phyloP scores from a whole-genome alignment of 2,888 invertebrate genomes.

The Slavum lentiscoides region DNA sequence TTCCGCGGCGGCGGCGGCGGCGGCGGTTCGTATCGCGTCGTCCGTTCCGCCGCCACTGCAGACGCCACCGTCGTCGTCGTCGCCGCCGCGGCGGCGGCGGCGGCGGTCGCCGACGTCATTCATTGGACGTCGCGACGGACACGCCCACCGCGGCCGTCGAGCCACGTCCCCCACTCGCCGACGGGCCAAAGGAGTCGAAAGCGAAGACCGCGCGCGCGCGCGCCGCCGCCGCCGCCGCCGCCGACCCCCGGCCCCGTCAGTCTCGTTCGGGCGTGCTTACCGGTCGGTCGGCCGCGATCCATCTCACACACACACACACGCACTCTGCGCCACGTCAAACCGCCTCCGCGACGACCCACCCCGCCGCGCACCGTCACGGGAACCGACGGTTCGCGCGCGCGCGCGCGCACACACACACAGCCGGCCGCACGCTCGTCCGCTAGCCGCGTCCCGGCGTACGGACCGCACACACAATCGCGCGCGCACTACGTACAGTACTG shows the following conservation, averaged over 20 bases:
- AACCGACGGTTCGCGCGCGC: no score
- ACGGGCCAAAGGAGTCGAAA: no score
- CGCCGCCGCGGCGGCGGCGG: not conserved
- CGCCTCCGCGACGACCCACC: not conserved
- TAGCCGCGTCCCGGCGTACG: no score
- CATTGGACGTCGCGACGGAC: conserved; percentile 42
- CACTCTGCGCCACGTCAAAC: conserved; percentile 19
- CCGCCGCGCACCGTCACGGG: no score
- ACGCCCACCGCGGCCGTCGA: conserved; percentile 44
- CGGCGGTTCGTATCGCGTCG: not conserved
- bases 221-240: conserved; percentile 7
- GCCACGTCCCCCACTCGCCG: conserved; percentile 26
- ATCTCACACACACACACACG: no score
- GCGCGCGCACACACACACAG: no score
- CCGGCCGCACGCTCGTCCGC: no score
- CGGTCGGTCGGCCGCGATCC: conserved; percentile 37
- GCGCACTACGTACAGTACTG: not conserved
- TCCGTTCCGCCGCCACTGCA: not conserved
- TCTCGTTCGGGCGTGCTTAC: conserved; percentile 45
- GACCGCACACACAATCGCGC: not conserved
- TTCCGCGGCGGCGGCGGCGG: not conserved
- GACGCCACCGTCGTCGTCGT: not conserved
- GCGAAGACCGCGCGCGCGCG: conserved; percentile 25
- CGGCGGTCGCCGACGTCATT: conserved; percentile 22
- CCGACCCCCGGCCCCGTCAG: conserved; percentile 14